Evolutionary conservation across 1,140 invertebrate genomes (phyloP), one percentile per base, ranked within the genome.

Genomic region (Temnothorax longispinosus): DNA sequence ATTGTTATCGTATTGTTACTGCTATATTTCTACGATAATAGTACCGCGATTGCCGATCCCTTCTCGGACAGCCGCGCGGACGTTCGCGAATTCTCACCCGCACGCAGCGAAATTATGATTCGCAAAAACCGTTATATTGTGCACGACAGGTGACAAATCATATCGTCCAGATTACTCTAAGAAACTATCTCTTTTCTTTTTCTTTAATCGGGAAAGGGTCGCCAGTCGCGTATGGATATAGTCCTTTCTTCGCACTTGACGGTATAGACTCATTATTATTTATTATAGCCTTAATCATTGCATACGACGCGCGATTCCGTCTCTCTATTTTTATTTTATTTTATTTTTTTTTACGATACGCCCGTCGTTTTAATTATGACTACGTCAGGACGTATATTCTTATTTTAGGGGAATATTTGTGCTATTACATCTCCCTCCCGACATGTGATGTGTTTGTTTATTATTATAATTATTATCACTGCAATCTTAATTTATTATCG

Each of bases 401-500:
- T 87, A 60, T 62, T 87, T 27, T 86, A 86, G 82, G 77, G 47
- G 72, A 84, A 74, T 86, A 87, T 6, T 88, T 76, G 77, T 86
- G 65, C 77, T 88, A 80, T 62, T 89, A 56, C 77, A 86, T 86
- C 76, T 76, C 44, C 56, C 64, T 69, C 90, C 71, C 85, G 78
- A 91, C 86, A 85, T 93, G 91, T 93, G 38, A 91, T 87, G 89
- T 93, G 88, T 94, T 94, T 80, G 89, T 93, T 77, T 60, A 60
- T 69, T 80, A 78, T 80, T 80, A 80, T 81, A 41, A 88, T 71
- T 87, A 92, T 87, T 75, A 88, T 80, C 87, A 87, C 87, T 74
- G 85, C 88, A 89, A 86, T 84, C 60, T 91, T 93, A 90, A 93
- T 93, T 93, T 93, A 93, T 93, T 93, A 91, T 91, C 74, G 58